Base-by-base conservation (phyloP, 1,140 invertebrate genomes). In the Saccostrea glomerata region DNA sequence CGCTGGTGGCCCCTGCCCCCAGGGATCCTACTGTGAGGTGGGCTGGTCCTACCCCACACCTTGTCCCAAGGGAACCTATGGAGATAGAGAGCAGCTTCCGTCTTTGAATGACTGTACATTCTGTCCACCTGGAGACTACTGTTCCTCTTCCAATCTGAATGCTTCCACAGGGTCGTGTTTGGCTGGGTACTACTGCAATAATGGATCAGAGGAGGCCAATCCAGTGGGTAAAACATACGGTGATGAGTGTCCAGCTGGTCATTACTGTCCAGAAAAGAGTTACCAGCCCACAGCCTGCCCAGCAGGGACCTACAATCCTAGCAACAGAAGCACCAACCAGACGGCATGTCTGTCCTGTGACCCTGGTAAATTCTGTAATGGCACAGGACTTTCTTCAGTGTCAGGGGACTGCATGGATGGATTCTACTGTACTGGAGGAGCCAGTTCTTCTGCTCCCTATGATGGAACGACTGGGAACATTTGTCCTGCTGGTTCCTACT, bases 31-130 rank as follows among this genome's bases (percentile, higher is more conserved):
- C 89, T 94, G 94, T 86, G 84, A 86, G 47, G 84, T 91, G 23
- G 94, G 94, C 20, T 92, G 90, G 12, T 91, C 90, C 3, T 86
- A 36, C 13, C 90, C 92, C 60, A 91, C 86, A 25, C 91, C 92
- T 9, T 94, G 94, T 88, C 94, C 94, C 9, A 93, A 92, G 63
- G 94, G 94, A 82, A 94, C 93, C 11, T 94, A 91, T 88, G 94
- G 94, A n/a, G 90, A 93, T 66, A 87, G 90, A 55, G 77, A 73
- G 3, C 54, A 89, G 63, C 91, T 94, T 25, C 91, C 93, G 15
- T 89, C 93, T 12, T 82, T 92, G 30, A 84, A 88, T 12, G 93
- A 94, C 60, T 94, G 94, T 87, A 93, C 93, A 12, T 82, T 92
- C 40, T 94, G 94, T 87, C 92, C 93, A 86, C 93, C 93, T 23